These are phyloP conservation scores for Penaeus vannamei DNA, from an alignment of 1,140 invertebrate species.

Conservation along the genomic window DNA sequence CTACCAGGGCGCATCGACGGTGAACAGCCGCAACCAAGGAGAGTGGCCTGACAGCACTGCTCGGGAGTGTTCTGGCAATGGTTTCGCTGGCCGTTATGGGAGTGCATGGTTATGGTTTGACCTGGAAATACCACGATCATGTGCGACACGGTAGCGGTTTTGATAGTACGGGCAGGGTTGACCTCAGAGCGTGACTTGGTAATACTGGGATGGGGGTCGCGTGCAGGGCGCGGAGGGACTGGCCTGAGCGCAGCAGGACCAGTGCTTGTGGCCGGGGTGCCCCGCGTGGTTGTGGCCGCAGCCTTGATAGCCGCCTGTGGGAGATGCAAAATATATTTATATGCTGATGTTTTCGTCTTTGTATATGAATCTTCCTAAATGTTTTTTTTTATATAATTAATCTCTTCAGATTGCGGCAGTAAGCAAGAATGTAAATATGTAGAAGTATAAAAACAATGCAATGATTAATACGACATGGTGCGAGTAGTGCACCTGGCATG, in stretches of 20 bases:
- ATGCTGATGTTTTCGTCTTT: not conserved
- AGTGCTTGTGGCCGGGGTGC: slow-evolving; percentile 83
- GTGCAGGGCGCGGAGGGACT: slow-evolving; percentile 41
- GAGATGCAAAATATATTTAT: slow-evolving; percentile 31
- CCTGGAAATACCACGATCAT: not conserved
- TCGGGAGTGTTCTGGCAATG: too few relatives aligned
- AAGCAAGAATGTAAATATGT: not conserved
- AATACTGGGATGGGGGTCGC: slow-evolving; percentile 55
- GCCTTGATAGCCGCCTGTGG: slow-evolving; percentile 79
- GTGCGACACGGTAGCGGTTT: not conserved
- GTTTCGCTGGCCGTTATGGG: too few relatives aligned
- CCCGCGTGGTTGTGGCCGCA: slow-evolving; percentile 85
- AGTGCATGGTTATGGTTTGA: not conserved
- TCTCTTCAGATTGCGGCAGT: not conserved
- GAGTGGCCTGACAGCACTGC: too few relatives aligned
- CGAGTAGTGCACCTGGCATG: slow-evolving; percentile 77
- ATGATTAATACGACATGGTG: too few relatives aligned
- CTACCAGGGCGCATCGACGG: too few relatives aligned
- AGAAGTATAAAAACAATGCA: not conserved
- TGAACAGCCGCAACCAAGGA: too few relatives aligned
- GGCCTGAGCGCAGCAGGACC: slow-evolving; percentile 81
- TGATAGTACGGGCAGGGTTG: not conserved
- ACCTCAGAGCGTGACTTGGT: slow-evolving; percentile 58
- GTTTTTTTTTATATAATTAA: not conserved
- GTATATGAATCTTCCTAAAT: not conserved